Evolutionary conservation across 2,797 vertebrate species (phyloP).

Genomic region (Spinus pinus): DNA sequence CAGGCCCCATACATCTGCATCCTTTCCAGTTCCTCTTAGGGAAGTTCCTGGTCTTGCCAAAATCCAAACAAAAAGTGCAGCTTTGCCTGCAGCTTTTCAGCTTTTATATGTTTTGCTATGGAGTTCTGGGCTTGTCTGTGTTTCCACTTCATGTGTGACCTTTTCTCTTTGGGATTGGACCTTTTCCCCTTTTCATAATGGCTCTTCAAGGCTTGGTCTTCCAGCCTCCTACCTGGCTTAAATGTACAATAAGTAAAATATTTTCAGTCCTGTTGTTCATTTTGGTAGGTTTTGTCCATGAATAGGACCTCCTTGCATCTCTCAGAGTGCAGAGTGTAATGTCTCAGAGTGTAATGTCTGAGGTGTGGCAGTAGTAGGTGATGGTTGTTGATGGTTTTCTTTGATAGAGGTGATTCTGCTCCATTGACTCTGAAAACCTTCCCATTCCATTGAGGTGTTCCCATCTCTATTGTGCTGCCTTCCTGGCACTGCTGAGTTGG

Average conservation of each 20-base stretch:
- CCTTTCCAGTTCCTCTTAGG: not conserved
- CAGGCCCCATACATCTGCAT: rapidly evolving
- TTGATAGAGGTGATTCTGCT: not conserved
- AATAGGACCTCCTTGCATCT: not conserved
- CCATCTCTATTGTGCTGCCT: not conserved
- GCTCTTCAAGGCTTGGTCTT: not conserved
- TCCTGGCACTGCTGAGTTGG: not conserved
- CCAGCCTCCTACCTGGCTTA: not conserved
- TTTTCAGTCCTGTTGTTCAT: not conserved
- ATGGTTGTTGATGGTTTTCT: not conserved
- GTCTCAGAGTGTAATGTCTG: too few species aligned
- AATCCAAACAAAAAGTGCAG: not conserved
- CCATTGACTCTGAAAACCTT: not conserved
- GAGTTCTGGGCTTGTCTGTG: not conserved
- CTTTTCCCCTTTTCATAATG: not conserved
- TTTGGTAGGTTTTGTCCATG: not conserved
- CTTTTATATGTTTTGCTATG: rapidly evolving
- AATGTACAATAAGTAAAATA: not conserved
- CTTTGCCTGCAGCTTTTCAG: not conserved
- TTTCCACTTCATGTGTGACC: not conserved
- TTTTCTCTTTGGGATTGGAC: not conserved
- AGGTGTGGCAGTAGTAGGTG: not conserved
- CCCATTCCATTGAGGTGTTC: not conserved
- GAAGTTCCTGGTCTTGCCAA: not conserved
- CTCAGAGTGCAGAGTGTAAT: not conserved